Evolutionary conservation across 2,797 vertebrate species (phyloP), one percentile per base, ranked within the genome.

Genomic region (Pogoniulus pusillus): DNA sequence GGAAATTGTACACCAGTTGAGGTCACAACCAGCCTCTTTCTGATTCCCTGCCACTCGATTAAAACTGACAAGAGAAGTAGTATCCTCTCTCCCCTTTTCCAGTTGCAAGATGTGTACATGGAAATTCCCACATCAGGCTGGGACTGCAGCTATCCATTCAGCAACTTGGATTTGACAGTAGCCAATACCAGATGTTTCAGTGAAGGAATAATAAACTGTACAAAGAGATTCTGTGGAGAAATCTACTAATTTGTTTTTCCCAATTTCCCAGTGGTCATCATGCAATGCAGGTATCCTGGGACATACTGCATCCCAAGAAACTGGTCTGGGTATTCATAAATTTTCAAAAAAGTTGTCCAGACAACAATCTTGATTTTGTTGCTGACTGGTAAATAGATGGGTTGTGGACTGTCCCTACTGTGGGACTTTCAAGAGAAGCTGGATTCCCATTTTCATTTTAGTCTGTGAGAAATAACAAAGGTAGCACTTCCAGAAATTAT

Each of bases 161-260:
- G 58, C 62, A 88, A 64, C 47, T 68, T 77, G 32, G 30, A 82
- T 92, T 71, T 95, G 87, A 92, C 85, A 86, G 53, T 91, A 95
- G 95, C 23, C 77, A 93, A 51, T 59, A 91, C 85, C 91, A 95
- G 91, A 94, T 95, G 92, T 83, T 93, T 65, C 66, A 91, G 57
- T 2, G 0, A 79, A 91, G 49, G 43, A 68, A 34, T 34, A 93
- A 85, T 55, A 83, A 87, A 91, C 92, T 29, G 12, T 43, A 76
- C 37, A 70, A n/a, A 69, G 23, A 35, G 32, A 19, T 75, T 89
- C 3, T 26, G 47, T 51, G 24, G 47, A 93, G 72, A 59, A 93
- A 94, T 80, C 6, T 23, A 62, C 37, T 54, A 34, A 27, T 7
- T 68, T 88, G 87, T 73, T 39, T 23, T 6, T 7, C 49, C 53